These are phyloP conservation scores for Loripinus fragilis DNA, from an alignment of 2,888 invertebrate species.

Conservation along the genomic window DNA sequence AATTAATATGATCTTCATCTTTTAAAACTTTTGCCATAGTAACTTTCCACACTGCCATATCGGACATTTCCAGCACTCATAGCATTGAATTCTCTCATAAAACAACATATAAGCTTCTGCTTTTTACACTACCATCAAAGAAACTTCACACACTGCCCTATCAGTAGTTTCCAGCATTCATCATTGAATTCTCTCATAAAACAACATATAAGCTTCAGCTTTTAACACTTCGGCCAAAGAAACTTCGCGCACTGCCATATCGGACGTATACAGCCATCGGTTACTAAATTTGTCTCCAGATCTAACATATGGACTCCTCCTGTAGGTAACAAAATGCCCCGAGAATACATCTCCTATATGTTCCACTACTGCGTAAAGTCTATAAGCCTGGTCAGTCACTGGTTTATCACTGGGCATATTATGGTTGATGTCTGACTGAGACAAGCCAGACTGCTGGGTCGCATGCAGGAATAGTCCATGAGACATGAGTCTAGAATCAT, in stretches of 20 bases:
- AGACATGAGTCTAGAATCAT: slow-evolving; percentile 74
- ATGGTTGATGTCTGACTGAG: slow-evolving; percentile 74
- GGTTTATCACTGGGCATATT: slow-evolving; percentile 58
- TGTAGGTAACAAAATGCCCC: slow-evolving; percentile 97
- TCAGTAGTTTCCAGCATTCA: slow-evolving; percentile 96
- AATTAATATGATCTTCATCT: no score
- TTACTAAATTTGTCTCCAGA: slow-evolving; percentile 70
- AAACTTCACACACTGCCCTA: slow-evolving; percentile 91
- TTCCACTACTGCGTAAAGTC: slow-evolving; percentile 93
- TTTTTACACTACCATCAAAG: slow-evolving; percentile 91
- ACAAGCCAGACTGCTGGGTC: slow-evolving; percentile 70
- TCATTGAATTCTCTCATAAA: slow-evolving; percentile 88
- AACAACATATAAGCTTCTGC: slow-evolving; percentile 96
- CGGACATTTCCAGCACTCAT: no score
- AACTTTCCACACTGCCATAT: no score
- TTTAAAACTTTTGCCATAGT: no score
- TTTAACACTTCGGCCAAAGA: slow-evolving; percentile 92
- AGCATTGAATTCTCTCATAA: slow-evolving; percentile 88
- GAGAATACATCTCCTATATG: slow-evolving; percentile 95
- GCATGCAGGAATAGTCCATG: slow-evolving; percentile 72
- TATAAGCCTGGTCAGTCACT: slow-evolving; percentile 87
- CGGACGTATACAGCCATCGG: slow-evolving; percentile 95
- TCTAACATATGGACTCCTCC: slow-evolving; percentile 85
- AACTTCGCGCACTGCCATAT: slow-evolving; percentile 92
- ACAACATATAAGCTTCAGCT: slow-evolving; percentile 95